These are phyloP conservation scores for Pygathrix nemaeus DNA, from an alignment of 2,113 vertebrate species.

Conservation along the genomic window DNA sequence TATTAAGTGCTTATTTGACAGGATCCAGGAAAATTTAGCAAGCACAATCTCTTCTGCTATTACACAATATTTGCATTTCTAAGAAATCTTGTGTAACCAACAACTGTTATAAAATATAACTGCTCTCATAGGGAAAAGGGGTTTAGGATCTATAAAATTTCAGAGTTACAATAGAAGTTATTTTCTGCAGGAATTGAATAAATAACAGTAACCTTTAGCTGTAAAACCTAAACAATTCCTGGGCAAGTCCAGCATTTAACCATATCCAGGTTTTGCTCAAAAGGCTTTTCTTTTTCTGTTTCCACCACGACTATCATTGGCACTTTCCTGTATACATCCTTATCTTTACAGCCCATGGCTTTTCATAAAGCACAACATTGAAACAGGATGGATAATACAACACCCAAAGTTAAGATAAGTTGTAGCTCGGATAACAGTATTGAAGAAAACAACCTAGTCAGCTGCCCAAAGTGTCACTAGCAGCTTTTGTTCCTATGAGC, in stretches of 20 bases:
- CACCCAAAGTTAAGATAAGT: neutral
- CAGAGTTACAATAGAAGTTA: conserved; percentile 28
- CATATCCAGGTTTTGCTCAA: conserved; percentile 15
- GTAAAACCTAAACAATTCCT: neutral
- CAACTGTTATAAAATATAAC: conserved; percentile 52
- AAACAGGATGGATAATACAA: neutral
- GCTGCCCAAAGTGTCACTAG: neutral
- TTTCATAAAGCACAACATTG: neutral
- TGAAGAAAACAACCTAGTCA: neutral
- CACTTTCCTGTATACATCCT: neutral
- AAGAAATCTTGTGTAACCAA: conserved; percentile 56
- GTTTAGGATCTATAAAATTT: conserved; percentile 23
- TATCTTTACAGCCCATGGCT: neutral
- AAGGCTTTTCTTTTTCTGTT: neutral
- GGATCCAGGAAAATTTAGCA: conserved; percentile 3
- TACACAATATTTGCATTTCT: conserved; percentile 55
- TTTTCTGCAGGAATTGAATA: conserved; percentile 64
- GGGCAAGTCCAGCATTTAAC: conserved; percentile 42
- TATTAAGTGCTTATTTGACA: conserved; percentile 41
- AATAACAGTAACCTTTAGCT: conserved; percentile 14
- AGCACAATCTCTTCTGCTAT: conserved; percentile 36
- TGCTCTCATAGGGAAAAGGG: neutral
- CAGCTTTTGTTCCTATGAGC: neutral
- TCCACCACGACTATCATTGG: neutral
- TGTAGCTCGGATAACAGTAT: neutral